These are phyloP conservation scores for Aphidoletes aphidimyza DNA, from an alignment of 2,888 invertebrate species.

Conservation along the genomic window DNA sequence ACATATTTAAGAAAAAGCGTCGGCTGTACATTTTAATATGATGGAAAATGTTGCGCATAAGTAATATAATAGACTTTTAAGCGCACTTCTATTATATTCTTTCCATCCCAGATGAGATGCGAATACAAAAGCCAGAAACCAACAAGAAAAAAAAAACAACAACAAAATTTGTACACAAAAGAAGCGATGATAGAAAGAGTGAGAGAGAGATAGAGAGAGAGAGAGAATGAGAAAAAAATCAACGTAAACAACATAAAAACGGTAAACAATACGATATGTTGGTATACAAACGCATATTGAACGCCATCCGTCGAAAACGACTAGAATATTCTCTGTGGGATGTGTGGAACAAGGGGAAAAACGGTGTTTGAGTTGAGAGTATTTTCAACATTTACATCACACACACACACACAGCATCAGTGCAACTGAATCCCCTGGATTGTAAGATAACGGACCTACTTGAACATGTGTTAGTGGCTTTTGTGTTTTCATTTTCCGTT, in stretches of 20 bases:
- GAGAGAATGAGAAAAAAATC: neutral
- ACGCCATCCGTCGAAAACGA: neutral
- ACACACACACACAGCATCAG: too few relatives aligned
- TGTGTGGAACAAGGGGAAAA: neutral
- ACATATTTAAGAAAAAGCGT: too few relatives aligned
- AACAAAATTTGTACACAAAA: neutral
- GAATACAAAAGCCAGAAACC: neutral
- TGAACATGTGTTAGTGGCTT: conserved; percentile 4
- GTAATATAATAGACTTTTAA: neutral
- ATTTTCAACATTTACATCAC: too few relatives aligned
- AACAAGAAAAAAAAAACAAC: neutral
- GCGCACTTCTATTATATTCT: neutral
- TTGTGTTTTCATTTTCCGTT: conserved; percentile 33
- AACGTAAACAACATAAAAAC: conserved; percentile 11
- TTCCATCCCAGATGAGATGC: neutral
- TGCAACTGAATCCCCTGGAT: conserved; percentile 36
- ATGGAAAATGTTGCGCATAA: neutral
- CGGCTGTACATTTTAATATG: too few relatives aligned
- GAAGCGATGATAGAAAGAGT: too few relatives aligned
- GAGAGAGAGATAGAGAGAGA: too few relatives aligned
- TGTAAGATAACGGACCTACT: neutral
- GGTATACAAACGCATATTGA: conserved; percentile 16
- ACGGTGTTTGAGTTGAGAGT: too few relatives aligned
- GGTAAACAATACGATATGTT: conserved; percentile 44
- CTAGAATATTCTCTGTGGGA: too few relatives aligned